Base-by-base conservation (phyloP, 2,888 invertebrate genomes). In the Venusia cambrica region DNA sequence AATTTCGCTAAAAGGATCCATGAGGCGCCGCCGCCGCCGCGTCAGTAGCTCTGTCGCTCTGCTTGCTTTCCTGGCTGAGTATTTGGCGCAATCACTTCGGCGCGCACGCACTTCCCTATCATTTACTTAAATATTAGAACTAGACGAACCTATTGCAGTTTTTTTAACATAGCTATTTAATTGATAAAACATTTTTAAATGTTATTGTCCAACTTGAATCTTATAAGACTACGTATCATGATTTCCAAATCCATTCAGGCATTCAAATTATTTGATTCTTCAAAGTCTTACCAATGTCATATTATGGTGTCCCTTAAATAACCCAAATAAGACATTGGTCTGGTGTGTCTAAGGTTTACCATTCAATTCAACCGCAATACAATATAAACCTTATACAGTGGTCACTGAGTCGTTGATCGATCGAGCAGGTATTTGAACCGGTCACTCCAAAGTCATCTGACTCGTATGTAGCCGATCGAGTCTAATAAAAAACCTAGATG, bases 1-100 rank as follows among this genome's bases (percentile, higher is more conserved):
- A 84, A 85, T 84, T 78, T 73, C 49, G 59, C 62, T 63, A 68
- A 76, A 79, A 71, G 73, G 73, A 74, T 72, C 59, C 64, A 61
- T 67, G 71, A 65, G 57, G 64, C 46, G 17, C 13, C n/a, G 27
- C 31, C 64, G 57, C 64, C 46, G 17, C 13, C n/a, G 27, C 31
- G 55, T 35, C 57, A 54, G 60, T 59, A 61, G 62, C 68, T 57
- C 64, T 58, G 60, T 59, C 61, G 62, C 68, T 57, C 64, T 58
- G 65, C 64, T 67, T 55, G 62, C 62, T 54, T 59, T 56, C 40
- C 60, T n/a, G n/a, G n/a, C n/a, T n/a, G 59, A 60, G 48, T 56
- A 57, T 43, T 45, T 48, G 44, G 42, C 55, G 37, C 25, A 33
- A 14, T 34, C 16, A 54, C 48, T 56, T 51, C 57, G 57, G 62